These are phyloP conservation scores for Agriopis aurantiaria DNA, from an alignment of 2,888 invertebrate genomes.

Conservation along the genomic window DNA sequence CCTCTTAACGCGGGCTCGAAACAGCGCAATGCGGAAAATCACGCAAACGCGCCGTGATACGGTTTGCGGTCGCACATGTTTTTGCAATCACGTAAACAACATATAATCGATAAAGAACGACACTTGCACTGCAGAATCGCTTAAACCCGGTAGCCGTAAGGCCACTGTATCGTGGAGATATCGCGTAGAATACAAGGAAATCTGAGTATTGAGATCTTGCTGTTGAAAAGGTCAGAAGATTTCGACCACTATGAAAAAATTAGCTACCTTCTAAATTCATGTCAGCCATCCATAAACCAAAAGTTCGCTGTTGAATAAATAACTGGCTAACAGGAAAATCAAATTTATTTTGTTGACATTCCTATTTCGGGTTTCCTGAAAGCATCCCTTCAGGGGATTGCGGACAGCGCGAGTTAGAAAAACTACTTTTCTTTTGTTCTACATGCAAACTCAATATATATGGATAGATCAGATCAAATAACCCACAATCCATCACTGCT, in stretches of 20 bases:
- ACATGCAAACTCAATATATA: conserved; percentile 35
- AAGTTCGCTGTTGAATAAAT: conserved; percentile 44
- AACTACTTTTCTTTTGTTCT: conserved; percentile 32
- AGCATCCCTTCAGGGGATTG: conserved; percentile 45
- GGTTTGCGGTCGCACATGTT: too few species aligned
- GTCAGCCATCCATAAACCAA: background rate
- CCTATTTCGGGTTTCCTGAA: conserved; percentile 51
- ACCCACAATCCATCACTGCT: conserved; percentile 12
- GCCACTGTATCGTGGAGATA: too few species aligned
- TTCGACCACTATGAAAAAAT: background rate
- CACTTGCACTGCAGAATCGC: too few species aligned
- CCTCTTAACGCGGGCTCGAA: too few species aligned
- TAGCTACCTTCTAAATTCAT: background rate
- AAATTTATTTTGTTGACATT: conserved; percentile 52
- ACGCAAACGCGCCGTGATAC: too few species aligned
- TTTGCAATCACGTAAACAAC: too few species aligned
- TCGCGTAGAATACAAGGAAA: too few species aligned
- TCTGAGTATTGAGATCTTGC: too few species aligned
- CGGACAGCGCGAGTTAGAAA: conserved; percentile 39
- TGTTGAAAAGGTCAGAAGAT: background rate
- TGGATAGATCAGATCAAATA: conserved; percentile 19
- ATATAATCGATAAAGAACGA: too few species aligned
- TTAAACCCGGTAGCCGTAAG: too few species aligned
- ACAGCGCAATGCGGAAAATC: too few species aligned
- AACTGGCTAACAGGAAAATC: conserved; percentile 54